Evolutionary conservation across 2,797 vertebrate genomes (phyloP).

Genomic region (Tachyglossus aculeatus): DNA sequence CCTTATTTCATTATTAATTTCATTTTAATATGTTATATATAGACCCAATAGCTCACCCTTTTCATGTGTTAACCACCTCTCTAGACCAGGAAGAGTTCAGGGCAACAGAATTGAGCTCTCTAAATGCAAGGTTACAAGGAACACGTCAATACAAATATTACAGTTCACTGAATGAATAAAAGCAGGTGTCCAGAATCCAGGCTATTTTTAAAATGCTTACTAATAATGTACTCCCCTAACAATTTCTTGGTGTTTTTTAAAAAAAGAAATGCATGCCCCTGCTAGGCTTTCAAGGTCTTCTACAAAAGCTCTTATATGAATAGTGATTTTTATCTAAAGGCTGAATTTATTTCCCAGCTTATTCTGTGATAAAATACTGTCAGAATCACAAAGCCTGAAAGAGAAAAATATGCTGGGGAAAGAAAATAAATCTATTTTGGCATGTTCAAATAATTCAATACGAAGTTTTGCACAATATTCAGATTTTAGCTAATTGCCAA

Average conservation of each 20-base stretch:
- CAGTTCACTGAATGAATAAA: too few species aligned
- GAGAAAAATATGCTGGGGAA: neutral
- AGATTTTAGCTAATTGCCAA: neutral
- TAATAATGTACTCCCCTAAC: neutral
- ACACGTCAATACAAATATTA: conserved; percentile 4
- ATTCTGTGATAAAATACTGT: neutral
- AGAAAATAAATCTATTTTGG: neutral
- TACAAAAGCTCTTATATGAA: neutral
- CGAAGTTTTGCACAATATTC: neutral
- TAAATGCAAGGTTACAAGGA: neutral
- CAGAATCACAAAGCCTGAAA: neutral
- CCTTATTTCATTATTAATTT: conserved; percentile 29
- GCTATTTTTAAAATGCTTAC: neutral
- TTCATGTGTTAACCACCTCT: conserved; percentile 27
- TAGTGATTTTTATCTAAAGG: neutral
- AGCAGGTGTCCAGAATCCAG: neutral
- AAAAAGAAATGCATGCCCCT: neutral
- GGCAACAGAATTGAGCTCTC: conserved; percentile 1
- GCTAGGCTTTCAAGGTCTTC: neutral
- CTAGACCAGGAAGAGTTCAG: conserved; percentile 25
- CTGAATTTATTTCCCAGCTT: neutral
- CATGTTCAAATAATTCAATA: neutral
- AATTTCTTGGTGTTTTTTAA: neutral
- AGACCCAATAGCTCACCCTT: conserved; percentile 22
- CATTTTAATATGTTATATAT: conserved; percentile 20